phyloP scores from a whole-genome alignment of 1,140 invertebrate species.

The Bombyx mori region ASM3026992v2 NC_085126.1:10242501-10243000 shows the following conservation, averaged over 20 bases:
- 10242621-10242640: too few species aligned
- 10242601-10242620: too few species aligned
- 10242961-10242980: not conserved
- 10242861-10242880: conserved; percentile 81
- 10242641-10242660: too few species aligned
- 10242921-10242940: not conserved
- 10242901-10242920: not conserved
- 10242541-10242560: too few species aligned
- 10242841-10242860: conserved; percentile 71
- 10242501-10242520: too few species aligned
- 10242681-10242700: not conserved
- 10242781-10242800: not conserved
- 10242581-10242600: too few species aligned
- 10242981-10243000: too few species aligned
- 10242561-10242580: too few species aligned
- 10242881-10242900: conserved; percentile 71
- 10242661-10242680: not conserved
- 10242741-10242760: not conserved
- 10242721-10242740: not conserved
- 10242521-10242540: too few species aligned
- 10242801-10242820: not conserved
- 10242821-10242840: conserved; percentile 78
- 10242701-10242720: not conserved
- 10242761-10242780: conserved; percentile 12
- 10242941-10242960: not conserved